phyloP scores from a whole-genome alignment of 1,140 invertebrate species.

The Macrostomum lignano region DNA sequence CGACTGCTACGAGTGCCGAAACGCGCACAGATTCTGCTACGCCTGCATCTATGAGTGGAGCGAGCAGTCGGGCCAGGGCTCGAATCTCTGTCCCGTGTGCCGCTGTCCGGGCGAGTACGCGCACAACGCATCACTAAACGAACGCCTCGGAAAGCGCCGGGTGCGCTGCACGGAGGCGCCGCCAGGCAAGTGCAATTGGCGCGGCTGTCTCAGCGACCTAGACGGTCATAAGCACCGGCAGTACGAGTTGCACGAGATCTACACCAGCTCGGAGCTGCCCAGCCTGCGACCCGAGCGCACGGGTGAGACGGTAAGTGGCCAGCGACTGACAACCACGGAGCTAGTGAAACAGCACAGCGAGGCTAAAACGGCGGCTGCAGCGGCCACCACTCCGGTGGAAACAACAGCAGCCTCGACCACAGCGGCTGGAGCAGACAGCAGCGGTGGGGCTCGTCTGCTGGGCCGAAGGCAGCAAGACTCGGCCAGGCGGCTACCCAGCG shows the following conservation, averaged over 20 bases:
- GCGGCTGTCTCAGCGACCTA: not conserved
- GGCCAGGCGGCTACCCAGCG: no score
- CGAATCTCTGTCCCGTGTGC: not conserved
- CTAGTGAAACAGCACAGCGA: no score
- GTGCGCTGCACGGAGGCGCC: not conserved
- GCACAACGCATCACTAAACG: not conserved
- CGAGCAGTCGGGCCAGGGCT: not conserved
- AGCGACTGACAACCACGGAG: no score
- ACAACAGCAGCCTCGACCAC: no score
- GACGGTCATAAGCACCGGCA: not conserved
- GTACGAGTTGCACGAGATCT: not conserved
- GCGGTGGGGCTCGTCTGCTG: no score
- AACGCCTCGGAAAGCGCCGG: not conserved
- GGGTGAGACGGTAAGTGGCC: no score
- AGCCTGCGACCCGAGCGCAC: no score
- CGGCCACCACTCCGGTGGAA: no score
- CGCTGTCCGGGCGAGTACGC: not conserved
- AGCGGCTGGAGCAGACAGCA: no score
- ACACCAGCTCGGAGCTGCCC: no score
- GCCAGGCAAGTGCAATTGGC: conserved; percentile 1
- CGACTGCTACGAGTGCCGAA: not conserved
- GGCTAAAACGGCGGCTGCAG: no score
- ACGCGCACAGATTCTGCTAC: conserved; percentile 3
- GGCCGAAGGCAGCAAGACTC: no score
- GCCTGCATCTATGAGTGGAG: not conserved